Base-by-base conservation (phyloP, 1,140 invertebrate genomes). In the Lepidurus apus region DNA sequence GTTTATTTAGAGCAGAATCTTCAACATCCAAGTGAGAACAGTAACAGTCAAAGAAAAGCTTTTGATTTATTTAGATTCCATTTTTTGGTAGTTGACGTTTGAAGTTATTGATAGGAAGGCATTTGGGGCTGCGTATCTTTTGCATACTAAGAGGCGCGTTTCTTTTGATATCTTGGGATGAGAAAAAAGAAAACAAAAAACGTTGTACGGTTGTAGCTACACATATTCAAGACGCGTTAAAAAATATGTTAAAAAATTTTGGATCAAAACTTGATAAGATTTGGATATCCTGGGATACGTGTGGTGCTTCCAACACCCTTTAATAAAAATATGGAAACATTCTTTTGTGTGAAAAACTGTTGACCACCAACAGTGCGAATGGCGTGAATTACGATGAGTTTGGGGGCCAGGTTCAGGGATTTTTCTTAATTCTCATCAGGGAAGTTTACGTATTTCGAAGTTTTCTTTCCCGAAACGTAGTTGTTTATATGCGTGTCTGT, bases 321-420 rank as follows among this genome's bases (percentile, higher is more conserved):
- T 65, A 7, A 4, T 2, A 34, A 34, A 34, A 3, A 34, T 34
- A 34, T 0, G 34, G 34, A 34, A 34, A 34, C 53, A 11, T 47
- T 65, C 53, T 65, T 65, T 65, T 65, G 53, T 65, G 53, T 65
- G 53, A 65, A 21, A 65, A 65, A 21, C 10, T 21, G 17, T 65
- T 17, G 53, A 65, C 53, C 53, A 65, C 53, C 53, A 7, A 65
- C 53, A 17, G 53, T 0, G 53, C 53, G 53, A 65, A 65, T 65
- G 53, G 53, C 53, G 53, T 65, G 53, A 65, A 65, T 65, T 65
- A 65, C 53, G 53, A 65, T 9, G 53, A 65, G 21, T n/a, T 17
- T 34, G 34, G 53, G 5, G n/a, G n/a, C 21, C 53, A 65, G 13
- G 21, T n/a, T 21, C 6, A 21, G 21, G 21, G 5, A 17, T 7